Base-by-base conservation (phyloP, 2,113 vertebrate species). In the Elephantulus edwardii region DNA sequence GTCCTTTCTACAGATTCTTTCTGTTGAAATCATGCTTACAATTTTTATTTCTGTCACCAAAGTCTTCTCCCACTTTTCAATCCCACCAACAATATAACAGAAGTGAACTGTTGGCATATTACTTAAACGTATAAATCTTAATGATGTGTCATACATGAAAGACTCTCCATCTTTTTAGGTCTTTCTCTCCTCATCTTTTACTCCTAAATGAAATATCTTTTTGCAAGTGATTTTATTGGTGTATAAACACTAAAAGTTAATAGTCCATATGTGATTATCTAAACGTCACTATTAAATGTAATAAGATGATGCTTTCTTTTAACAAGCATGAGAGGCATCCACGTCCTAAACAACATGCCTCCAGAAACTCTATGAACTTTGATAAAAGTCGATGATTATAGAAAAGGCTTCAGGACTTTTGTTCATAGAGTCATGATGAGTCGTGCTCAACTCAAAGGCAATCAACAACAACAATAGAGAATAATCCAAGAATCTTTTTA, bases 71-170 rank as follows among this genome's bases (percentile, higher is more conserved):
- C 40, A 16, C 82, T 83, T 38, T 71, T 16, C 44, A 74, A 19
- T 46, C 3, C 64, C 30, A 24, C 22, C 13, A 14, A 79, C 79
- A n/a, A n/a, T 5, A 50, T 11, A 72, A 40, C 8, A 38, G 81
- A 87, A 88, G 38, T 46, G 77, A 82, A 46, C 22, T 66, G 52
- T 35, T 77, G 28, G 22, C 7, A 19, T 22, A 7, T 64, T 80
- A 77, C 46, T 71, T 92, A 90, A 82, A 93, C 54, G 14, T 60
- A 64, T 93, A 90, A 88, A 75, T 81, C 90, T 79, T 50, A 46
- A 85, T 54, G 17, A 10, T 5, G 8, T 14, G 20, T n/a, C 28
- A 89, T 84, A 89, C 6, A 0, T 26, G 89, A 87, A 35, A 11
- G 46, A 44, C 42, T 71, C 24, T 84, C 10, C 50, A 66, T 76